phyloP scores from a whole-genome alignment of 2,797 vertebrate species.

The Sciurus vulgaris region DNA sequence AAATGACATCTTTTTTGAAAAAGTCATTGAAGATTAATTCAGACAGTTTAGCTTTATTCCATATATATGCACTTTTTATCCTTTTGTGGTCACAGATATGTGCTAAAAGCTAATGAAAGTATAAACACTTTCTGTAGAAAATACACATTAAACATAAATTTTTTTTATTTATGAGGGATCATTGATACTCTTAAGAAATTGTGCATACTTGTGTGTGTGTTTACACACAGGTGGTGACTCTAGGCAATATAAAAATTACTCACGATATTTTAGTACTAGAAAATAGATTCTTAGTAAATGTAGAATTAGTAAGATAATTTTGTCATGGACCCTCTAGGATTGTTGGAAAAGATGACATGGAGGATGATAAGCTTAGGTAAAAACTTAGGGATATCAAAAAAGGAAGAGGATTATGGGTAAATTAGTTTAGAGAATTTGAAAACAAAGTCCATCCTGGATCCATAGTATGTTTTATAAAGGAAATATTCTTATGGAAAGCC shows the following conservation, averaged over 20 bases:
- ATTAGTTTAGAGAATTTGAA: neutral
- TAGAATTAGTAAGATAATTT: neutral
- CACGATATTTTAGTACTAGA: neutral
- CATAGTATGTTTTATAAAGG: neutral
- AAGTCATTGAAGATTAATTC: neutral
- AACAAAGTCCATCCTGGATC: neutral
- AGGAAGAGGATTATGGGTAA: neutral
- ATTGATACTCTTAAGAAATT: neutral
- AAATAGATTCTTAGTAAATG: neutral
- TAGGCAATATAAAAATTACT: neutral
- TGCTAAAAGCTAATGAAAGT: neutral
- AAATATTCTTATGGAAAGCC: neutral
- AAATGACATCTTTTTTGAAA: neutral
- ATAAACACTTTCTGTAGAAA: neutral
- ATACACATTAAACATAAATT: neutral
- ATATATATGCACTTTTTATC: neutral
- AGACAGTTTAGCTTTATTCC: neutral
- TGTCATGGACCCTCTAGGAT: accelerated
- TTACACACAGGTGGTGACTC: no score
- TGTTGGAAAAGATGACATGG: neutral
- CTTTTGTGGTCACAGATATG: neutral
- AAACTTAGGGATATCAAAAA: neutral
- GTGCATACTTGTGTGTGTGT: neutral
- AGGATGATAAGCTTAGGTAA: neutral
- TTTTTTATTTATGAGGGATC: neutral